Evolutionary conservation across 2,888 invertebrate species (phyloP).

Genomic region (Drosophila anomalipes): DNA sequence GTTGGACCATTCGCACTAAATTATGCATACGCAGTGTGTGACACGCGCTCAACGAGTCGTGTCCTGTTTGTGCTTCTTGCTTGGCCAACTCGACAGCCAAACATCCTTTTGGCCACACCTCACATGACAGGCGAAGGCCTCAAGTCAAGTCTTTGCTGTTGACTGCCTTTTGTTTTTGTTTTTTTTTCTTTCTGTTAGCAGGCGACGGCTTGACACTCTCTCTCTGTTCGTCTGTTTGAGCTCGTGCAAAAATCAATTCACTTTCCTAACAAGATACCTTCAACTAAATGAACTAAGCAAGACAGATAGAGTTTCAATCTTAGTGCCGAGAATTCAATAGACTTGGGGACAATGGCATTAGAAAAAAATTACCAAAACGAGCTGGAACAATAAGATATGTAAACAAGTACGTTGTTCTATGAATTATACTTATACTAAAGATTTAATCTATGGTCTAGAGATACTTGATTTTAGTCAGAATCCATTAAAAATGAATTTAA

Average conservation of each 20-base stretch:
- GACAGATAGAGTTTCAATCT: background rate
- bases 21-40: conserved; percentile 55
- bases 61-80: conserved; percentile 8
- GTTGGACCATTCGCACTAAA: conserved; percentile 22
- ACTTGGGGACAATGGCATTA: background rate
- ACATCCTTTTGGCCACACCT: conserved; percentile 35
- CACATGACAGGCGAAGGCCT: conserved; percentile 20
- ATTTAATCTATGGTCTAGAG: background rate
- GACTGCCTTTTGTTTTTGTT: conserved; percentile 5
- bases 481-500: background rate
- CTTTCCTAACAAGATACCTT: conserved; percentile 1
- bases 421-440: background rate
- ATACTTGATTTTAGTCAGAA: background rate
- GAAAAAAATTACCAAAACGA: background rate
- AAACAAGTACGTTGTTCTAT: background rate
- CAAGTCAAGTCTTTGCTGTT: conserved; percentile 18
- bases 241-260: conserved; percentile 26
- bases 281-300: too few species aligned
- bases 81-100: conserved; percentile 8
- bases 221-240: conserved; percentile 6
- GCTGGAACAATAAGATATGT: background rate
- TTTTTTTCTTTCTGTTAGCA: background rate
- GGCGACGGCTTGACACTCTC: conserved; percentile 38
- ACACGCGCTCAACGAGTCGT: conserved; percentile 23
- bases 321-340: background rate